These are phyloP conservation scores for Cuculus canorus DNA, from an alignment of 2,797 vertebrate species.

Conservation along the genomic window DNA sequence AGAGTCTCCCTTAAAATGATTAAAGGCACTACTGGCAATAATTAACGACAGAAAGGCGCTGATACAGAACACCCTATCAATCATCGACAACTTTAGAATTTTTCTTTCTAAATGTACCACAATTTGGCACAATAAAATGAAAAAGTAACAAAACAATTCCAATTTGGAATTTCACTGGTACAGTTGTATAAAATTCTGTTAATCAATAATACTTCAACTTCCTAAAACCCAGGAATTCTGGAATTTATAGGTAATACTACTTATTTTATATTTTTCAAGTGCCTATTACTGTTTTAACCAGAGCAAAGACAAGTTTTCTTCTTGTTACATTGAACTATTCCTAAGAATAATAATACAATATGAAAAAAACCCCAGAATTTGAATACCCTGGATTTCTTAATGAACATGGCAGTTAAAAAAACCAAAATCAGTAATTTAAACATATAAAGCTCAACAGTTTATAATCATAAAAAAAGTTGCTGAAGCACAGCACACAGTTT, in stretches of 20 bases:
- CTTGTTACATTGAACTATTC: constrained; percentile 98
- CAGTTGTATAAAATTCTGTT: constrained; percentile 96
- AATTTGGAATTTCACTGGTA: constrained; percentile 99
- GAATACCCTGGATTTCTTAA: constrained; percentile 95
- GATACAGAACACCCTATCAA: constrained; percentile 67
- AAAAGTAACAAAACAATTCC: constrained; percentile 98
- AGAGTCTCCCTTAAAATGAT: constrained; percentile 86
- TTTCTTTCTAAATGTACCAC: constrained; percentile 89
- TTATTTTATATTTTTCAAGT: constrained; percentile 83
- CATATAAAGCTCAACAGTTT: constrained; percentile 81
- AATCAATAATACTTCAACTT: constrained; percentile 88
- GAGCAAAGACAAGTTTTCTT: constrained; percentile 96
- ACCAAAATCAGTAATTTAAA: constrained; percentile 82
- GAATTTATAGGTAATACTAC: constrained; percentile 88
- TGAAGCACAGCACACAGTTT: constrained; percentile 74
- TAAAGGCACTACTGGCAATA: constrained; percentile 92
- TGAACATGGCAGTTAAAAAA: constrained; percentile 91
- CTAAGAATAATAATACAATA: constrained; percentile 99
- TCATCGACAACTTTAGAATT: constrained; percentile 77
- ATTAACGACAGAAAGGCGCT: constrained; percentile 80
- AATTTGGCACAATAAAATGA: constrained; percentile 96
- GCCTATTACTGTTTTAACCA: constrained; percentile 90
- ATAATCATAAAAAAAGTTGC: constrained; percentile 75
- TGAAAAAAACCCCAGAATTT: constrained; percentile 95
- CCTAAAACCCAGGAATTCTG: constrained; percentile 87